Evolutionary conservation across 64 coral and sea anemone species (phyloP).

Genomic region (Hydrozoanthus tunicans): DNA sequence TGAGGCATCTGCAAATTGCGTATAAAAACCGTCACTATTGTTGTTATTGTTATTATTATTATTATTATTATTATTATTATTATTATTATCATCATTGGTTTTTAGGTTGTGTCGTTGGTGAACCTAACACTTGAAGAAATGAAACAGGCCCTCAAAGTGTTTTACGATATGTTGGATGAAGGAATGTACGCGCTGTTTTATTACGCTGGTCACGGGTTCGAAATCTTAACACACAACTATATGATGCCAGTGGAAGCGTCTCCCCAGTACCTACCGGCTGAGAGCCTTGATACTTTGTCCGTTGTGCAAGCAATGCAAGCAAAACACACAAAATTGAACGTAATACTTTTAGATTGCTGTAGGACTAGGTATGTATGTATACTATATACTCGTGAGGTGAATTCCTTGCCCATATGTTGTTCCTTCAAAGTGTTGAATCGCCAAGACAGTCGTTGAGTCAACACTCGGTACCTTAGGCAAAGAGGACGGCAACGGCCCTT

Average conservation of each 20-base stretch:
- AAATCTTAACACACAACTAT: conserved; percentile 67
- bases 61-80: background rate
- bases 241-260: conserved; percentile 95
- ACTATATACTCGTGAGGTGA: background rate
- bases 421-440: too few relatives aligned
- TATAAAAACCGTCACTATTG: too few relatives aligned
- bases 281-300: conserved; percentile 72
- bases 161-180: conserved; percentile 72
- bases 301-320: conserved; percentile 81
- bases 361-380: conserved; percentile 75
- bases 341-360: conserved; percentile 95
- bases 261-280: conserved; percentile 15
- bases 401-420: background rate
- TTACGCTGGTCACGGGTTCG: conserved; percentile 94
- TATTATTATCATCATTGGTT: background rate
- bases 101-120: conserved; percentile 90
- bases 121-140: conserved; percentile 87
- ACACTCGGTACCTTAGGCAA: too few relatives aligned
- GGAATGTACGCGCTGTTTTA: conserved; percentile 95
- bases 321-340: conserved; percentile 80
- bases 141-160: conserved; percentile 63
- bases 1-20: too few relatives aligned
- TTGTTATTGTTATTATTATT: background rate
- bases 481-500: too few relatives aligned
- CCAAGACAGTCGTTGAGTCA: too few relatives aligned